Base-by-base conservation (phyloP, 2,797 vertebrate species). In the Mycteria americana region DNA sequence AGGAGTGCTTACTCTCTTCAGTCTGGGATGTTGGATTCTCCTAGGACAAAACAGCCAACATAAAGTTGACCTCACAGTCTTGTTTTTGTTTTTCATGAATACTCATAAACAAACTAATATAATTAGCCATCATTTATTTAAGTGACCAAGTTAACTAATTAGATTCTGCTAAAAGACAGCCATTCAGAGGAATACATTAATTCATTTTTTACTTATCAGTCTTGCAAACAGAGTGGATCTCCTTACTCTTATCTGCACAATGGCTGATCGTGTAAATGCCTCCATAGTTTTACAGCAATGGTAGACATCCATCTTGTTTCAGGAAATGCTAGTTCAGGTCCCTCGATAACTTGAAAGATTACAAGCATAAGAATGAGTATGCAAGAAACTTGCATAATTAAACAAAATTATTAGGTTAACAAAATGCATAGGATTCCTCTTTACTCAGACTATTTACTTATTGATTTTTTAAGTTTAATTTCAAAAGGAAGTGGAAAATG, bases 341-440 rank as follows among this genome's bases (percentile, higher is more conserved):
- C 60, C 73, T 80, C 54, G 73, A 63, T 91, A 94, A 92, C 17
- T 65, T 91, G 43, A 76, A 95, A 96, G 60, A 89, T 59, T 88
- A 17, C 11, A 89, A 89, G 17, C 27, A 39, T 24, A 30, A 35
- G 17, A 88, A 92, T 43, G 72, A 85, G 10, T 83, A 84, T 86
- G 16, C 39, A 78, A 93, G 30, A 94, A 64, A 88, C 5, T 81
- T 95, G 68, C 18, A 54, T 91, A 93, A 89, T 96, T 85, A 93
- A 95, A 78, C 17, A 39, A 60, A 97, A 85, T 50, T 89, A 76
- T 37, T n/a, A 93, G 17, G 16, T 50, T 77, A 88, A 35, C 21
- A 91, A 92, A 94, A 93, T 85, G 8, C 5, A 46, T 33, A 68
- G 11, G 25, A 79, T 82, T 86, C 2, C 0, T 92, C 53, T 59